Percentiles rank a stretch among this genome's conserved stretches.
These are phyloP conservation scores for Masticophis lateralis DNA, from an alignment of 2,797 vertebrate species.

Conservation along the genomic window DNA sequence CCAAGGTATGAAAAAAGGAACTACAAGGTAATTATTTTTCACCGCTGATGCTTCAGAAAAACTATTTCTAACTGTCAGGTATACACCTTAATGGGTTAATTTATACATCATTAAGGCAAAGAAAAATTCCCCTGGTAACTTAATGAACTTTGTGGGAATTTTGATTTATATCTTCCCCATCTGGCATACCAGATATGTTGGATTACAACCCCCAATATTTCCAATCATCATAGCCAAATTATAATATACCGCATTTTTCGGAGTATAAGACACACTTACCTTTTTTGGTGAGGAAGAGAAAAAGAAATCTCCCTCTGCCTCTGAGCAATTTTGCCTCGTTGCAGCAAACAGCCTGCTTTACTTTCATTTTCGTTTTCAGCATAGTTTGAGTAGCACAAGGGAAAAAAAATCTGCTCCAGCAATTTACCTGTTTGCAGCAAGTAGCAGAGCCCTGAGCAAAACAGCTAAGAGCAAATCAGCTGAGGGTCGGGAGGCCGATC, in stretches of 20 bases:
- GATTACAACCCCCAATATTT: not conserved
- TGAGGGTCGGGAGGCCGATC: too few species aligned
- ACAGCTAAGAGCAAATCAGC: too few species aligned
- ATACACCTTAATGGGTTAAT: not conserved
- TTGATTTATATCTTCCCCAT: not conserved
- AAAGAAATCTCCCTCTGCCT: too few species aligned
- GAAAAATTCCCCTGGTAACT: not conserved
- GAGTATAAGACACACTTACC: too few species aligned
- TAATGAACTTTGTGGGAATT: not conserved
- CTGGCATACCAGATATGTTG: not conserved
- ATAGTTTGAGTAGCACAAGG: too few species aligned
- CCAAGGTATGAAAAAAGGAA: conserved; percentile 76
- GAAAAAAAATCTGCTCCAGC: too few species aligned
- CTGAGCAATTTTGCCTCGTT: too few species aligned
- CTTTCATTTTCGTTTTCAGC: too few species aligned
- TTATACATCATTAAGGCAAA: not conserved
- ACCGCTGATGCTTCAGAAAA: not conserved
- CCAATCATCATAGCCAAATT: not conserved
- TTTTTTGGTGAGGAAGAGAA: too few species aligned
- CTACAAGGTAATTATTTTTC: not conserved
- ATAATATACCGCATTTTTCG: not conserved
- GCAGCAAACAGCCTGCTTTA: too few species aligned
- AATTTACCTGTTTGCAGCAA: too few species aligned
- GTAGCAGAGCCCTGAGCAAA: too few species aligned
- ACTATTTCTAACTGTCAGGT: not conserved